Conservation (phyloP, 53 echinoderm and acorn worm genomes). For the Zoroaster sp. region DNA sequence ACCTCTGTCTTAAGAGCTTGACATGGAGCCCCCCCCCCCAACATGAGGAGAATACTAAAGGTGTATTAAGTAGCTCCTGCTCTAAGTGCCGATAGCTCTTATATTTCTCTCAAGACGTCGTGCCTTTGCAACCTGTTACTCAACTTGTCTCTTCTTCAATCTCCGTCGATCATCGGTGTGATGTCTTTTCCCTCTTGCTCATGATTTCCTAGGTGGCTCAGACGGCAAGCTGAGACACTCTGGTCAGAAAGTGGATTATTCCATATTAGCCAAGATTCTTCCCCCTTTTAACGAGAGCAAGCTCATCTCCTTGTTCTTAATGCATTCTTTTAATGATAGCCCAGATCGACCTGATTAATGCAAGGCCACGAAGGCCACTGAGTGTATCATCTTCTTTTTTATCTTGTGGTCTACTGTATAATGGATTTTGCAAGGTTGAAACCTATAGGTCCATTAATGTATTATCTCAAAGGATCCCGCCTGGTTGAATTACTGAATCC, state of each 20-base stretch:
- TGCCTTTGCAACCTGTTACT: slow-evolving; percentile 3
- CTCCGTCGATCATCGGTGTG: not conserved
- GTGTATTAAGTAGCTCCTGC: not conserved
- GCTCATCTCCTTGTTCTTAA: not conserved
- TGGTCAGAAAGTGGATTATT: not conserved
- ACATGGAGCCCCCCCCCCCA: not conserved
- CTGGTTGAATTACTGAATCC: too few species aligned
- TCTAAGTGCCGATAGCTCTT: not conserved
- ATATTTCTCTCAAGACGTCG: not conserved
- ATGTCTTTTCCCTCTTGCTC: not conserved
- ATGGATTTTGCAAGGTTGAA: not conserved
- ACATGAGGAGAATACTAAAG: not conserved
- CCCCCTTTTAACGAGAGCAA: not conserved
- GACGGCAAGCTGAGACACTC: not conserved
- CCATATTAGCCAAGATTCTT: not conserved
- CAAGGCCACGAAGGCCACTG: not conserved
- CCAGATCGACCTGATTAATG: not conserved
- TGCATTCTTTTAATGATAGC: not conserved
- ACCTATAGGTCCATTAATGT: not conserved
- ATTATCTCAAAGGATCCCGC: not conserved
- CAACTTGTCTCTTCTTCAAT: not conserved
- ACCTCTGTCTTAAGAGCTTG: not conserved
- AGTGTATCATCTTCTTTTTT: not conserved
- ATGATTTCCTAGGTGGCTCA: not conserved
- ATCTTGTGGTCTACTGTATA: not conserved